Evolutionary conservation across 2,888 invertebrate genomes (phyloP), one percentile per base, ranked within the genome.

Genomic region (Cistogaster globosa): DNA sequence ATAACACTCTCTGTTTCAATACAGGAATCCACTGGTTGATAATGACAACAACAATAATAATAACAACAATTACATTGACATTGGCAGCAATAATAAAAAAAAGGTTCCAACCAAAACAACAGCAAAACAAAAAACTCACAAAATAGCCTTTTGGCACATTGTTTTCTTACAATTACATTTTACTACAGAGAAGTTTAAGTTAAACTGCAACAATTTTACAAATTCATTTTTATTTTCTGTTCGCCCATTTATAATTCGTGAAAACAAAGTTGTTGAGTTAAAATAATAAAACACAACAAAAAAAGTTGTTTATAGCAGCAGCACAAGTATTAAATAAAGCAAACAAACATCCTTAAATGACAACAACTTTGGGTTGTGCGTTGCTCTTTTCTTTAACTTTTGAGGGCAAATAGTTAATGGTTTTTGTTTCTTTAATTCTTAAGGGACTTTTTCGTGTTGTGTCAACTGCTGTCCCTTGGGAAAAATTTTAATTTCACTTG

Each of bases 231-330:
- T n/a, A n/a, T n/a, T n/a, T 55, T 57, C 45, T 55, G n/a, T 55
- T 63, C 8, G 48, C 32, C 74, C 68, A 58, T 83, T 83, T 63
- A 69, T 42, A 75, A 83, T 74, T 75, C 63, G 83, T 79, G 58
- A 79, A 78, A 79, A 74, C 11, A 65, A 63, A 69, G 36, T 79
- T 51, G 62, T 55, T 57, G 71, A 57, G 55, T 48, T 42, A 20
- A 45, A 38, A 42, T 9, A 16, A 32, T 5, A 32, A 32, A 32
- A 32, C 2, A 32, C 6, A 32, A 32, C 6, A 32, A 5, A 32
- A 32, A 2, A n/a, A n/a, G n/a, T n/a, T n/a, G n/a, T n/a, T n/a
- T n/a, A n/a, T n/a, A n/a, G n/a, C n/a, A n/a, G n/a, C n/a, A 20
- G 22, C 6, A 26, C 45, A 16, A 60, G 20, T 51, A 48, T 63